Evolutionary conservation across 2,888 invertebrate species (phyloP), one percentile per base, ranked within the genome.

Genomic region (Leptothorax acervorum): DNA sequence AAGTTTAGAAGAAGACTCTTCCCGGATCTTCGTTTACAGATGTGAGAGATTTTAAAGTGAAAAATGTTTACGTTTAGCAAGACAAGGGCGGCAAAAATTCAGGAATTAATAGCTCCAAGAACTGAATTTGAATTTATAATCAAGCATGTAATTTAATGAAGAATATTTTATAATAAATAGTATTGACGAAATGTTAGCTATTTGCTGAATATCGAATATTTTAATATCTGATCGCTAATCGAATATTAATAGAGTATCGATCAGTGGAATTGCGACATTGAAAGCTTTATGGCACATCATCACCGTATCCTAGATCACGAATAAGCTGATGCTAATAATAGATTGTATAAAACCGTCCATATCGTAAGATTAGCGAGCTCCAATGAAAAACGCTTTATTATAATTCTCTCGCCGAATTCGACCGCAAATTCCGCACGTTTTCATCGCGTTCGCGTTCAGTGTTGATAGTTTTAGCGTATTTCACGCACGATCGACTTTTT

Each of bases 391-490:
- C 39, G 18, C 48, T 57, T 70, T 73, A 48, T 60, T 73, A 81
- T 73, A 71, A 81, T 73, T 71, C 15, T 57, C 55, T 60, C 60
- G n/a, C 15, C 15, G 23, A 71, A 57, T 57, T 57, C 45, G 35
- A 18, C n/a, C 35, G 39, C 78, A 78, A 71, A 35, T 45, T 48
- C 12, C 12, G 8, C 66, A 28, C 31, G 45, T 42, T 65, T 42
- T 12, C 23, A 31, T 28, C 42, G 57, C 74, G 18, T 51, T 35
- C 28, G 23, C 68, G 35, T 48, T 15, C 62, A 9, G 60, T 18
- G 48, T 48, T 78, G 55, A 76, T 76, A 78, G 78, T 78, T 78
- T 79, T 60, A 79, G 23, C 73, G 79, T 48, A 73, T 79, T 79
- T 79, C 73, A 79, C 57, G 60, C 73, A 28, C 45, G 78, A 23